Conservation (phyloP, 2,113 vertebrate species). For the Spermophilus dauricus region DNA sequence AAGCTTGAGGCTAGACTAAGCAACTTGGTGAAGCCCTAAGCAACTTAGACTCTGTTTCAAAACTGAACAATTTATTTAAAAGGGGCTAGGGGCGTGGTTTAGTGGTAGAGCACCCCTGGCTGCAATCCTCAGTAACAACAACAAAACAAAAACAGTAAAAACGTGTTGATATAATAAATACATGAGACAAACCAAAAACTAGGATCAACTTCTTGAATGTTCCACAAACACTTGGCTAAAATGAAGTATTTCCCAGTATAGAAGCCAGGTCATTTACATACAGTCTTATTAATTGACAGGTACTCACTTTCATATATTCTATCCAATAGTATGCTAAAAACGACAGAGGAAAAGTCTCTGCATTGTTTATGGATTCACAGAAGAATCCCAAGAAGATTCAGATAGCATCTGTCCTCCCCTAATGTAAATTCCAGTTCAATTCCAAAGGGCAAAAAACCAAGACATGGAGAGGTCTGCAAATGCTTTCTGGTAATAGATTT, state of each 20-base stretch:
- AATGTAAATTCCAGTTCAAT: not conserved
- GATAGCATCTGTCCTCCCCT: not conserved
- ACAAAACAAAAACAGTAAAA: too few species aligned
- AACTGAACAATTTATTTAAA: not conserved
- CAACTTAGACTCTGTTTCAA: not conserved
- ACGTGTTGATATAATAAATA: not conserved
- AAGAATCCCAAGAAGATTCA: not conserved
- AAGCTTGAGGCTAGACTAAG: not conserved
- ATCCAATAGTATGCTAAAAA: not conserved
- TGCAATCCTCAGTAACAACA: too few species aligned
- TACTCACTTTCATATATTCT: not conserved
- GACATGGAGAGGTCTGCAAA: not conserved
- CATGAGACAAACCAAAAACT: not conserved
- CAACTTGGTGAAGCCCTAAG: not conserved
- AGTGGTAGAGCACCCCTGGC: not conserved
- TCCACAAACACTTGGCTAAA: not conserved
- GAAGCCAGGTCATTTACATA: not conserved
- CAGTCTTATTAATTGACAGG: not conserved
- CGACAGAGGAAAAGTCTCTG: not conserved
- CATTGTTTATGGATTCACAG: not conserved
- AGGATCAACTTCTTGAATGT: not conserved
- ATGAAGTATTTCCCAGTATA: not conserved
- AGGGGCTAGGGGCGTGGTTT: too few species aligned
- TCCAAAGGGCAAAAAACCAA: not conserved
- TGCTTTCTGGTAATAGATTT: not conserved